A percentile compares a stretch with the other conserved stretches of the same genome.
Evolutionary conservation across 2,113 vertebrate species (phyloP).

Genomic region (Marcusenius ussheri): DNA sequence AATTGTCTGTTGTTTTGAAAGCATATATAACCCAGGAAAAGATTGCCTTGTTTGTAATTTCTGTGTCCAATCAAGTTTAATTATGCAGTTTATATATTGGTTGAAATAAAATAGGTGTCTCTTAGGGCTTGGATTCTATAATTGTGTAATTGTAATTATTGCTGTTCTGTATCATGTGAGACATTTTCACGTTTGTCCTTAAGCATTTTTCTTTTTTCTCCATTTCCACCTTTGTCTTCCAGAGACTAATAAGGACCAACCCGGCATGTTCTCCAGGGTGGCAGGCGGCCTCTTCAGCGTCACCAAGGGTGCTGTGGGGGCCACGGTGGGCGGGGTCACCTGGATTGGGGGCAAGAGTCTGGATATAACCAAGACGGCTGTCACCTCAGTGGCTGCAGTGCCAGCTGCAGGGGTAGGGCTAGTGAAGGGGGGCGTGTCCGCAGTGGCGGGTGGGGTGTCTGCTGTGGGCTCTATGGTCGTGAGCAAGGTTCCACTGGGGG

Average conservation of each 20-base stretch:
- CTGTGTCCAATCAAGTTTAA: background rate
- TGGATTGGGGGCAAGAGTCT: constrained; percentile 93
- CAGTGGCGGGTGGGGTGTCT: constrained; percentile 81
- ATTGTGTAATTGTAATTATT: background rate
- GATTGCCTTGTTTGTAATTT: background rate
- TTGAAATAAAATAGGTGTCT: background rate
- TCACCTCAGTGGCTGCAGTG: constrained; percentile 79
- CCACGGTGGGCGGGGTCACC: constrained; percentile 81
- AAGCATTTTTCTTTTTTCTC: constrained; percentile 15
- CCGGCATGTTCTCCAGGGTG: constrained; percentile 83
- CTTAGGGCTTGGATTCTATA: background rate
- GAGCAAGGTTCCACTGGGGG: constrained; percentile 82
- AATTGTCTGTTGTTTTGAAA: background rate
- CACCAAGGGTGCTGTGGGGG: constrained; percentile 88
- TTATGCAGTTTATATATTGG: background rate
- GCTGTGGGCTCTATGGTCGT: constrained; percentile 85
- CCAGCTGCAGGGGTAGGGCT: constrained; percentile 83
- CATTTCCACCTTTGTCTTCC: background rate
- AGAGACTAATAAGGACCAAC: constrained; percentile 81
- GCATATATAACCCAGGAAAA: background rate
- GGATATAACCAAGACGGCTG: constrained; percentile 86
- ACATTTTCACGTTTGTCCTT: background rate
- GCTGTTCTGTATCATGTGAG: background rate
- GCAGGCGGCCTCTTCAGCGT: constrained; percentile 85
- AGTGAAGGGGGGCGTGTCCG: constrained; percentile 82